Base-by-base conservation (phyloP, 2,797 vertebrate species). In the Sebastes taczanowskii region DNA sequence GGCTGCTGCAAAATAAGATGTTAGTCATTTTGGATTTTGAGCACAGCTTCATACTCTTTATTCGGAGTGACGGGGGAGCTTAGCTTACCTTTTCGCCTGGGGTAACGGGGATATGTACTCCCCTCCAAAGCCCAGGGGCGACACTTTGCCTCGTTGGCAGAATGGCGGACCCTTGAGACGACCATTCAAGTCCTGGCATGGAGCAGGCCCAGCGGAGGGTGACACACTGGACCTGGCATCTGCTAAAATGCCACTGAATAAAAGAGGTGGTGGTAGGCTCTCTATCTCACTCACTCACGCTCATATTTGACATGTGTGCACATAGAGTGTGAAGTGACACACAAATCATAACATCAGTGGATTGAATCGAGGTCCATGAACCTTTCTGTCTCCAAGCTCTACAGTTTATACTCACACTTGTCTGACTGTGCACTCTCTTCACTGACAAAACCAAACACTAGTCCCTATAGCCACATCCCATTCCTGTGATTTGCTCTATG, bases 371-470 rank as follows among this genome's bases (percentile, higher is more conserved):
- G 84, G 78, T 80, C 83, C 77, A 59, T 29, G 78, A 77, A 85
- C 83, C 84, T 85, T 85, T 73, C 85, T 82, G 86, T 86, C 77
- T 89, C 90, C 83, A 82, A 91, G 85, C 86, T 89, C 49, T 75
- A 53, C 71, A 80, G 73, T 35, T 22, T 74, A 32, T 34, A 67
- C 70, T 83, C 55, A 32, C 65, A 60, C 68, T 46, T 55, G 16
- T 85, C 52, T 78, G 42, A 76, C 46, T 71, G 38, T 32, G 34
- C 71, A 69, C 52, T 64, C 52, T 78, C 63, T 75, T 71, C 71
- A 78, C 66, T 83, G 29, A 61, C 81, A 78, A 27, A 67, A 78
- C 63, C 34, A 38, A n/a, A 46, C 46, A 1, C 29, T 35, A 23
- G 20, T 42, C 49, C 46, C 22, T 2, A 18, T 3, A 32, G 61